phyloP scores from a whole-genome alignment of 1,140 invertebrate genomes.

The Musca domestica region DNA sequence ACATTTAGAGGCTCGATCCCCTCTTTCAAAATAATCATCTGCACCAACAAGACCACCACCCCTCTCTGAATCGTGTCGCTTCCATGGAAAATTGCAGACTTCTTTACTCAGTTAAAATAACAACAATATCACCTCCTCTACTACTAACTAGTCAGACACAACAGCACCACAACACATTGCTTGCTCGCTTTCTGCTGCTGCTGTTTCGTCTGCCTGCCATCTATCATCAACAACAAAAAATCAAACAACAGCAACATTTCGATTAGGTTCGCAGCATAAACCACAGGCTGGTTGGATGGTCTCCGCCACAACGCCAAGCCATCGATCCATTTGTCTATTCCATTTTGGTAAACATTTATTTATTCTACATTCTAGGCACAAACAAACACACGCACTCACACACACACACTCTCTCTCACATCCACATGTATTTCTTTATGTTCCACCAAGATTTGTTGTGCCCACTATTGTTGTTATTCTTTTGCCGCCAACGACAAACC shows the following conservation, averaged over 20 bases:
- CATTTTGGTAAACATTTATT: neutral
- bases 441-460: neutral
- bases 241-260: constrained; percentile 53
- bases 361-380: neutral
- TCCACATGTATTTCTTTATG: too few species aligned
- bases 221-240: constrained; percentile 46
- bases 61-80: too few species aligned
- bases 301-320: neutral
- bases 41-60: neutral
- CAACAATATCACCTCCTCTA: neutral
- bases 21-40: constrained; percentile 27
- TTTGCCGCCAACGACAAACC: neutral
- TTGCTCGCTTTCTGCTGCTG: neutral
- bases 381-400: neutral
- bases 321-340: too few species aligned
- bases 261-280: constrained; percentile 47
- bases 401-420: neutral
- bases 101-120: too few species aligned
- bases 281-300: neutral
- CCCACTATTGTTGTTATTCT: neutral
- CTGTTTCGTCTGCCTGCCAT: neutral
- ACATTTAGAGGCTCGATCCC: too few species aligned
- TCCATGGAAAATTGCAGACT: neutral
- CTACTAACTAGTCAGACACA: neutral
- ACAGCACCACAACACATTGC: neutral